Evolutionary conservation across 2,113 vertebrate genomes (phyloP).

Genomic region (Raja brachyura): DNA sequence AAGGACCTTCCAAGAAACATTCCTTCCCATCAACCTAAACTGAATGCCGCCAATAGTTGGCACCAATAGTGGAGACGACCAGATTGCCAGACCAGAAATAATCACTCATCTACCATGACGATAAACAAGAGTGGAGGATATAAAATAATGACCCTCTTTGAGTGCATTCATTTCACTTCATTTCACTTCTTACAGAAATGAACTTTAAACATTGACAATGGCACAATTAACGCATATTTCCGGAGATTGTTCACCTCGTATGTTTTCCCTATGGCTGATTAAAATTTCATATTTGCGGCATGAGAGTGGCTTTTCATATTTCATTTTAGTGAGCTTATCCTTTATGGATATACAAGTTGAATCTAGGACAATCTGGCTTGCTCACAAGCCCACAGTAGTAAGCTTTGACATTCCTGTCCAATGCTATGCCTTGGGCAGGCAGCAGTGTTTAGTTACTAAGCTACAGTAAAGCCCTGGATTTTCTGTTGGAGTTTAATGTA

Average conservation of each 20-base stretch:
- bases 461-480: not conserved
- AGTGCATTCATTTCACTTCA: slow-evolving; percentile 3
- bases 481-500: not conserved
- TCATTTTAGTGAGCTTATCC: not conserved
- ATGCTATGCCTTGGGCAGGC: not conserved
- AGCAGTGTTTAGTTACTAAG: not conserved
- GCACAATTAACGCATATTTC: not conserved
- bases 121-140: not conserved
- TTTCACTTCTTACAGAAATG: slow-evolving; percentile 1
- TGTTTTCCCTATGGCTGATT: not conserved
- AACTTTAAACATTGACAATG: not conserved
- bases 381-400: not conserved
- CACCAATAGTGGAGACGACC: not conserved
- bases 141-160: not conserved
- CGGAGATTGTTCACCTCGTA: not conserved
- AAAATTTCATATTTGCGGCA: not conserved
- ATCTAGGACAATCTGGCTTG: not conserved
- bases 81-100: not conserved
- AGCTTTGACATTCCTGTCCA: not conserved
- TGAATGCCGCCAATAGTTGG: not conserved
- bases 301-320: not conserved
- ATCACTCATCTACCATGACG: not conserved
- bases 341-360: not conserved
- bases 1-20: not conserved
- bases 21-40: not conserved